Base-by-base conservation (phyloP, 53 echinoderm and acorn worm species). In the Holothuria leucospilota region DNA sequence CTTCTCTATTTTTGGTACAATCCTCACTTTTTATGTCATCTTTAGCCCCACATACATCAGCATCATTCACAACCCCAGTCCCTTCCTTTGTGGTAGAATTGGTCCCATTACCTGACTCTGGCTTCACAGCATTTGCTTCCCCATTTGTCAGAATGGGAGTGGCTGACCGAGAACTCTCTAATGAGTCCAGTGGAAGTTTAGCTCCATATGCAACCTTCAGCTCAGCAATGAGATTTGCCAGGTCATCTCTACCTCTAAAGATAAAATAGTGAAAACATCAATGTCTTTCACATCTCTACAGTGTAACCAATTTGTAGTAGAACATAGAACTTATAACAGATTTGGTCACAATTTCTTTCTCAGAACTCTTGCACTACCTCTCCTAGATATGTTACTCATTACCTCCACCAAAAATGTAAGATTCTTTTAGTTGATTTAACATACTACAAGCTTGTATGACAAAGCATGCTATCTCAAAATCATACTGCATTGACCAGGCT, bases 161-260 rank as follows among this genome's bases (percentile, higher is more conserved):
- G 12, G 30, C 82, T 6, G 82, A 62, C 24, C 82, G 38, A 38
- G 82, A 82, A 26, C 65, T 82, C 40, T 82, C 82, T 1, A 82
- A 63, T 21, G 82, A 82, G 21, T 82, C 82, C 20, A 42, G 63
- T 11, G 39, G 62, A 23, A 59, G 30, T 39, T 30, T 29, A 29
- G 49, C 25, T 14, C 64, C 39, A 29, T 63, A 39, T 13, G 82
- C 29, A 34, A 63, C 39, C 30, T 64, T 82, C 24, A 82, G 39
- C 39, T 63, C 82, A 21, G 63, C 21, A 41, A 82, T 82, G 24
- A 82, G 61, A 62, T 64, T 63, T 39, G 63, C 82, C 34, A 82
- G 63, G 34, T 82, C 82, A 38, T 82, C 82, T 51, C 82, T 38
- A 20, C 34, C 42, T 26, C 82, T 82, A 62, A 10, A 2, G 34